Conservation (phyloP, 1,140 invertebrate genomes). For the Mercenaria mercenaria region DNA sequence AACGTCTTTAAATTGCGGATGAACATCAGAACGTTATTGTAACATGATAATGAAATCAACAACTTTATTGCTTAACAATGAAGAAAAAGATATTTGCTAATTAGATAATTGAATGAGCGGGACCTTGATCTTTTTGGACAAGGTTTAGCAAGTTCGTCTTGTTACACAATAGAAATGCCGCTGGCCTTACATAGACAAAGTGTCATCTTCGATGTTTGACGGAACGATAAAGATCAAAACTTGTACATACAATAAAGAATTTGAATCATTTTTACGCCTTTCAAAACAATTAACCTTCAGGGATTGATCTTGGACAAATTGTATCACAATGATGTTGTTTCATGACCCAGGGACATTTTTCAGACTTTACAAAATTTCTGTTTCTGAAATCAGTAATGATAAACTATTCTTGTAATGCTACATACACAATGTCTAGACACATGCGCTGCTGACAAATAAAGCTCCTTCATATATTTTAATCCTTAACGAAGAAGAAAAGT, state of each 20-base stretch:
- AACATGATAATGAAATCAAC: not conserved
- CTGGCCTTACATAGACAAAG: slow-evolving; percentile 28
- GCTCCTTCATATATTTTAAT: not conserved
- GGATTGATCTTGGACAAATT: slow-evolving; percentile 22
- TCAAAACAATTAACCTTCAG: slow-evolving; percentile 20
- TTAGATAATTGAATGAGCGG: not conserved
- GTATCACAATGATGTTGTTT: not conserved
- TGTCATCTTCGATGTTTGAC: slow-evolving; percentile 28
- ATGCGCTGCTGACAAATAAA: not conserved
- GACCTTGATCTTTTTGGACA: not conserved
- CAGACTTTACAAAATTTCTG: not conserved
- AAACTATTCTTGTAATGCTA: not conserved
- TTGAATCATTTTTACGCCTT: slow-evolving; percentile 23
- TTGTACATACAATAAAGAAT: slow-evolving; percentile 34
- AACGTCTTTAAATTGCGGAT: slow-evolving; percentile 21
- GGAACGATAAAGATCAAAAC: slow-evolving; percentile 25
- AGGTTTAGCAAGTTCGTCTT: not conserved
- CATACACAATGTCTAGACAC: not conserved
- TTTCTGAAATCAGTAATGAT: not conserved
- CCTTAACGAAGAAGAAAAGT: not conserved
- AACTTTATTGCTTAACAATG: slow-evolving; percentile 23
- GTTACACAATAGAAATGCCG: not conserved
- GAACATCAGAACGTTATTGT: not conserved
- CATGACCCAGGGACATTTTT: not conserved
- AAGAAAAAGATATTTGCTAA: slow-evolving; percentile 17